Percentiles rank a stretch among this genome's conserved stretches.
Conservation (phyloP, 2,797 vertebrate genomes). For the Gila robusta region DNA sequence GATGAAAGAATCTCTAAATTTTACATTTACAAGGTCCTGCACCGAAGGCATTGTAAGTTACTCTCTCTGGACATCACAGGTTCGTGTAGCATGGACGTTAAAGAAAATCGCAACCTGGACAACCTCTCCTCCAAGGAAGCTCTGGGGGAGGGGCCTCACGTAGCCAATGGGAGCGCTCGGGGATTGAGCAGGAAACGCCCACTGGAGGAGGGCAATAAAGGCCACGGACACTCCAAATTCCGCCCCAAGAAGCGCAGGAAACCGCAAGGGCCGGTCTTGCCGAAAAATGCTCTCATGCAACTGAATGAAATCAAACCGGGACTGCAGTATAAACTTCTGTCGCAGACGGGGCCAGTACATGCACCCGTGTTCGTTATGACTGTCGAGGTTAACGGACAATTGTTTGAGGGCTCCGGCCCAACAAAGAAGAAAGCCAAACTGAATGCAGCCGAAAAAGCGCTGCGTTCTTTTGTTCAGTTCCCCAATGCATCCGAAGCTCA, state of each 20-base stretch:
- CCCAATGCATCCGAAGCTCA: conserved; percentile 91
- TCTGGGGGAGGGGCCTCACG: conserved; percentile 75
- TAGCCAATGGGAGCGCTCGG: conserved; percentile 76
- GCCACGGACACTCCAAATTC: conserved; percentile 84
- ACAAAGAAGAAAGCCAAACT: conserved; percentile 97
- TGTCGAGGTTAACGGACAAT: conserved; percentile 92
- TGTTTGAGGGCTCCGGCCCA: conserved; percentile 89
- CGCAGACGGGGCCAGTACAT: conserved; percentile 92
- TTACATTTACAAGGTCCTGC: conserved; percentile 93
- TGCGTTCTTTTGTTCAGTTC: conserved; percentile 92
- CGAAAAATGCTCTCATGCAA: conserved; percentile 95
- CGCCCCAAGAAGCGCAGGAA: conserved; percentile 90
- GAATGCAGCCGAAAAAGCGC: conserved; percentile 88
- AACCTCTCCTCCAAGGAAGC: conserved; percentile 84
- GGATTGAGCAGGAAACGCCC: conserved; percentile 85
- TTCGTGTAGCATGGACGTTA: conserved; percentile 86
- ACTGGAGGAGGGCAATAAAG: conserved; percentile 90
- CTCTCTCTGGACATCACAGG: conserved; percentile 92
- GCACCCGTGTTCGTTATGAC: conserved; percentile 92
- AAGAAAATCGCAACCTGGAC: conserved; percentile 88
- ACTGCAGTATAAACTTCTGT: conserved; percentile 89
- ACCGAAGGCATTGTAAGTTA: conserved; percentile 91
- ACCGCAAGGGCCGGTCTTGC: conserved; percentile 81
- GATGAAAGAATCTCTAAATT: conserved; percentile 88
- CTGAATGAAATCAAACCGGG: conserved; percentile 94